Evolutionary conservation across 2,797 vertebrate species (phyloP), one percentile per base, ranked within the genome.

Genomic region (Oreochromis grahami): DNA sequence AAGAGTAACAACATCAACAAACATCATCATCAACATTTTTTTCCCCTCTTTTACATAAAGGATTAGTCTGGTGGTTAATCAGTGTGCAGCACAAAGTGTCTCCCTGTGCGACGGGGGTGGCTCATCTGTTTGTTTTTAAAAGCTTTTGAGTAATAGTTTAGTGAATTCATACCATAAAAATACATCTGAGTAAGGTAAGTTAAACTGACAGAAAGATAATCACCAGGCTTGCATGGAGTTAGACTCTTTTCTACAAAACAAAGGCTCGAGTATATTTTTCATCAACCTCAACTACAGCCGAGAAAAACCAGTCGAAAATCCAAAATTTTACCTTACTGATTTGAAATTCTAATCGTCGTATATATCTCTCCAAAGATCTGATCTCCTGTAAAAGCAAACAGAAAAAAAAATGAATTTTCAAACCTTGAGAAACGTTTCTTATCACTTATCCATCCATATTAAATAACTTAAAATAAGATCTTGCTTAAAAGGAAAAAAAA

Each of bases 341-440:
- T 86, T 99, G 98, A 91, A 99, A 99, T 76, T 99, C 98, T 88
- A 99, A 12, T 88, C 98, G 97, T 36, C 98, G 95, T 38, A 99
- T 97, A 92, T 97, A 97, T 85, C 98, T 96, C 92, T 99, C 98
- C 93, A 98, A 95, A 0, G 95, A 96, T 86, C 97, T 95, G 3
- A 97, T 98, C 97, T 99, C 98, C 98, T 99, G 91, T 81, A 29
- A 79, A 60, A 60, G 52, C 24, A 45, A 60, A 36, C 56, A 19
- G 53, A 83, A 45, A 38, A 43, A 13, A 41, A 4, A 8, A n/a
- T 70, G 11, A 17, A 26, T 41, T 72, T 48, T 48, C 6, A 72
- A 72, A 72, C 3, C 8, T 7, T 48, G 21, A 72, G 41, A 45
- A 72, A 2, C 17, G 7, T 12, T 29, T 32, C 19, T 32, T 19